Evolutionary conservation across 2,797 vertebrate species (phyloP).

Genomic region (Schizopygopsis malacanthus): DNA sequence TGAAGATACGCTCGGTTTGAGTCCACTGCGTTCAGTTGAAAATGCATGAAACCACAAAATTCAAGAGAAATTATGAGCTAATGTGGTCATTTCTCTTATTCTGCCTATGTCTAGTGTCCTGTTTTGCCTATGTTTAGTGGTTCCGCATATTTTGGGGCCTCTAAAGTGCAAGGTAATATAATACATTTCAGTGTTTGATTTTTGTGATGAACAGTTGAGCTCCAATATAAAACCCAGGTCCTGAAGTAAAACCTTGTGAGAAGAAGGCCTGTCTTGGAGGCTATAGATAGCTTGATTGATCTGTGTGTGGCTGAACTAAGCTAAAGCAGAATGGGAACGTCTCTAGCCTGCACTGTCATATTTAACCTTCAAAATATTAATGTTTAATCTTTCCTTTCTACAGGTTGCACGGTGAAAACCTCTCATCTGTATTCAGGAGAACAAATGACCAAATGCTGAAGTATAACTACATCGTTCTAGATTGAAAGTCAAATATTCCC

Average conservation of each 20-base stretch:
- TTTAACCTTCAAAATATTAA: conserved; percentile 41
- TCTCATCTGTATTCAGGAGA: not conserved
- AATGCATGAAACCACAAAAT: not conserved
- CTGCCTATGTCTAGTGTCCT: not conserved
- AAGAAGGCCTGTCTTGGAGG: not conserved
- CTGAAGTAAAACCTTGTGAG: not conserved
- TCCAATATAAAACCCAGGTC: not conserved
- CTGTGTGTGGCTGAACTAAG: conserved; percentile 1
- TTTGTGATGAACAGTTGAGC: not conserved
- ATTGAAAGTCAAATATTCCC: not conserved
- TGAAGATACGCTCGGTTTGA: not conserved
- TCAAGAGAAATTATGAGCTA: not conserved
- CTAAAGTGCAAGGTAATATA: not conserved
- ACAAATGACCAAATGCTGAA: not conserved
- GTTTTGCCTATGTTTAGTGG: not conserved
- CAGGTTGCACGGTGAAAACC: not conserved
- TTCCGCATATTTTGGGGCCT: not conserved
- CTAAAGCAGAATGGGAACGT: conserved; percentile 1
- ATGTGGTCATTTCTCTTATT: not conserved
- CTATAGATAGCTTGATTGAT: conserved; percentile 43
- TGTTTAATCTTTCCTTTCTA: conserved; percentile 5
- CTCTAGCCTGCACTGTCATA: not conserved
- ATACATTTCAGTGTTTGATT: not conserved
- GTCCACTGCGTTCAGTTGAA: not conserved
- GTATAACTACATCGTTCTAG: not conserved